Percentiles rank a stretch among this genome's conserved stretches.
These are phyloP conservation scores for Muscicapa comitata DNA, from an alignment of 2,797 vertebrate genomes.

Conservation along the genomic window DNA sequence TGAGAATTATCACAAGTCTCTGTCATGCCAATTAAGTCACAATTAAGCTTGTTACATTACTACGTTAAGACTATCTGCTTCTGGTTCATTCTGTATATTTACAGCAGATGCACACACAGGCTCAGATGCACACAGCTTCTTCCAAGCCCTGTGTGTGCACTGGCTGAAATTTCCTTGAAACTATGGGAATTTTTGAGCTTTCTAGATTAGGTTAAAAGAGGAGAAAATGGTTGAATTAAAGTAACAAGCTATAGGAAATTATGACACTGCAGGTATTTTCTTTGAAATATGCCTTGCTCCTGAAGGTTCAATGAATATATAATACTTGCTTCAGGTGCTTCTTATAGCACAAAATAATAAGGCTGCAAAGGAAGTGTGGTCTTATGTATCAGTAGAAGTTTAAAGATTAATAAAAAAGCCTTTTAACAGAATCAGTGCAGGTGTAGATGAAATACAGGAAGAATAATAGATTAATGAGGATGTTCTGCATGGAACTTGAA, in stretches of 20 bases:
- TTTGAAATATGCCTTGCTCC: constrained; percentile 21
- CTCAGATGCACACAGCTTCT: accelerated
- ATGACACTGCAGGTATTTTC: neutral
- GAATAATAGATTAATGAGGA: neutral
- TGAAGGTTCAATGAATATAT: constrained; percentile 51
- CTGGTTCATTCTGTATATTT: neutral
- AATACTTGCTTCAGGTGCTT: constrained; percentile 41
- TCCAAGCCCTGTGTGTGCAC: accelerated
- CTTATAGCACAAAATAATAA: constrained; percentile 8
- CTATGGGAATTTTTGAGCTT: neutral
- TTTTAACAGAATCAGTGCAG: neutral
- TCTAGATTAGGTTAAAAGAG: neutral
- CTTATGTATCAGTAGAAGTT: neutral
- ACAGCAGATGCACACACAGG: accelerated
- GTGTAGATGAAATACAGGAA: neutral
- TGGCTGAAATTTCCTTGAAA: neutral
- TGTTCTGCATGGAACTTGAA: neutral
- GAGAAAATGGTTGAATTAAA: neutral
- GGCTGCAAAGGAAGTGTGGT: neutral
- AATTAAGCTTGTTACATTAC: neutral
- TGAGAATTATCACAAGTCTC: neutral
- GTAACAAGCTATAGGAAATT: constrained; percentile 18
- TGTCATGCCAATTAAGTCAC: neutral
- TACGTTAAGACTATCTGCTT: neutral
- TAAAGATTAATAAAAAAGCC: neutral